phyloP scores from a whole-genome alignment of 2,113 vertebrate genomes.

The Cyprinodon variegatus region DNA sequence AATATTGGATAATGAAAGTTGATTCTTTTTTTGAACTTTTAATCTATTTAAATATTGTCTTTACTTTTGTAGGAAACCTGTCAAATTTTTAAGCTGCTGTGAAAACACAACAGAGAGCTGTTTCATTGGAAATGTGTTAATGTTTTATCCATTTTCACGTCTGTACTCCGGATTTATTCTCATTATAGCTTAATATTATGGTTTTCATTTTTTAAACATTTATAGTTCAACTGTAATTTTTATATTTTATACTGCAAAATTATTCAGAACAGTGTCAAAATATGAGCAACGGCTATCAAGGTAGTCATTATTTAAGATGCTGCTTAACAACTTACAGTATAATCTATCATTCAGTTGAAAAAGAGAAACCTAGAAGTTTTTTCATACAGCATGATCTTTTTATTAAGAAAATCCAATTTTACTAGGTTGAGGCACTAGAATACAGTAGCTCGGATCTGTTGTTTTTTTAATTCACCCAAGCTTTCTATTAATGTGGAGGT shows the following conservation, averaged over 20 bases:
- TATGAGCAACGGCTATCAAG: background rate
- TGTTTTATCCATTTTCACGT: background rate
- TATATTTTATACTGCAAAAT: background rate
- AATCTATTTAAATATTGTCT: slow-evolving; percentile 3
- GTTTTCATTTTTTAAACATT: background rate
- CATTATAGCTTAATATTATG: background rate
- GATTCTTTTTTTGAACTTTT: slow-evolving; percentile 4
- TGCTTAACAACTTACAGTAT: background rate
- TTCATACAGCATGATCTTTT: background rate
- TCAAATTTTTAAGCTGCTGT: background rate
- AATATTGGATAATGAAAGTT: background rate
- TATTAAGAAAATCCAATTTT: too few relatives aligned
- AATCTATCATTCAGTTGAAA: background rate
- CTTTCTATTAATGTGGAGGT: background rate
- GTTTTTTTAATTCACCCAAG: too few relatives aligned
- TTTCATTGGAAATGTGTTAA: background rate
- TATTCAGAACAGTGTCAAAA: background rate
- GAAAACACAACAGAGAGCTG: background rate
- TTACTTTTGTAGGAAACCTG: background rate
- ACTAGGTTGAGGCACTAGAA: too few relatives aligned
- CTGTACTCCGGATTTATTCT: background rate
- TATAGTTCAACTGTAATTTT: background rate
- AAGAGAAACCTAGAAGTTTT: background rate
- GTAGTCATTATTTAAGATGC: background rate
- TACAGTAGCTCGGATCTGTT: too few relatives aligned